These are phyloP conservation scores for Rafetus swinhoei DNA, from an alignment of 2,113 vertebrate species.

Conservation along the genomic window DNA sequence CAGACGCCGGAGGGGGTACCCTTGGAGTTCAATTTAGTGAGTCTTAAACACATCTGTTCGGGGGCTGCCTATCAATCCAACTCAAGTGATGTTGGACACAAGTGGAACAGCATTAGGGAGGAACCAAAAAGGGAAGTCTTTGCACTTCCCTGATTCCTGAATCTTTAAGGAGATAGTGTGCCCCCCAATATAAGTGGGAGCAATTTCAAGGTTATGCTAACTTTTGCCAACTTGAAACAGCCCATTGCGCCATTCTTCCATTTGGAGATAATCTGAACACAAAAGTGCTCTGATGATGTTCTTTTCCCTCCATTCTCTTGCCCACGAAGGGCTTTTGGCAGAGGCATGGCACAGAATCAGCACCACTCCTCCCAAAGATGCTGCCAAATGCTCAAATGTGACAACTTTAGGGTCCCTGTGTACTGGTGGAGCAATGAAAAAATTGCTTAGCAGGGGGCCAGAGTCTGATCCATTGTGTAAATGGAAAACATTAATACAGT, in stretches of 20 bases:
- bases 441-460: background rate
- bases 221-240: background rate
- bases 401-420: background rate
- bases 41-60: too few relatives aligned
- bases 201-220: background rate
- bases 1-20: too few relatives aligned
- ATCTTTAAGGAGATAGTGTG: background rate
- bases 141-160: background rate
- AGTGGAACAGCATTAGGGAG: background rate
- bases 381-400: too few relatives aligned
- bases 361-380: background rate
- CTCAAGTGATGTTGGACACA: background rate
- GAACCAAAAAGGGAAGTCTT: background rate
- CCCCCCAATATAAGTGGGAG: background rate
- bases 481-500: background rate
- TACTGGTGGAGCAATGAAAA: background rate
- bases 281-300: background rate
- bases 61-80: background rate
- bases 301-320: background rate
- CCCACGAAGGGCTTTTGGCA: background rate
- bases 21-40: too few relatives aligned
- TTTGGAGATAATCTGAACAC: background rate
- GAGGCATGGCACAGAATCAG: background rate
- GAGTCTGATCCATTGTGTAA: background rate
- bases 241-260: background rate